Base-by-base conservation (phyloP, 2,113 vertebrate genomes). In the Rhipidura dahli region DNA sequence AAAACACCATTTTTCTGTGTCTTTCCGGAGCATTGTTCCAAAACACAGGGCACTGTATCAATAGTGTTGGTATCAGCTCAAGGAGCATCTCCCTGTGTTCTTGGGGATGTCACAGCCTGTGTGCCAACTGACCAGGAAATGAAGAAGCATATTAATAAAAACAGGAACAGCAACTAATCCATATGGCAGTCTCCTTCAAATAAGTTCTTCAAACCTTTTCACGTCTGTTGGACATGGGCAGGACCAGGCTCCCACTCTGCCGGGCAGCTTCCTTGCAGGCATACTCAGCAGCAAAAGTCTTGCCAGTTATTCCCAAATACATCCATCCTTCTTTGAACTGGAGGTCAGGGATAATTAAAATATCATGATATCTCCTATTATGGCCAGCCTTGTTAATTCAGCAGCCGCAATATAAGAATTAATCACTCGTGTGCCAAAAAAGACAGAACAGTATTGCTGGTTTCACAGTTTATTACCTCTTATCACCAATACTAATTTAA, bases 101-200 rank as follows among this genome's bases (percentile, higher is more conserved):
- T 64, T 1, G 0, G 1, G 24, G 14, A 18, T 79, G 66, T 42
- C 60, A 50, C 39, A 70, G 16, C 14, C 45, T 3, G 0, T 40
- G 19, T 50, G 20, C 8, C 71, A 61, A 33, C 28, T 54, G 59
- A 77, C 49, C 26, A 45, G 33, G 37, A 68, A 75, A 79, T 56
- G 4, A 71, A 75, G 15, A 23, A 77, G 8, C 4, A 30, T 7
- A 4, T 17, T 33, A 59, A 72, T n/a, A 44, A 60, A 79, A 83
- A 70, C 4, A 30, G 31, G 17, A 71, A 33, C 9, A 68, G 33
- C 92, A 92, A 66, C 2, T 30, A 78, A 70, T 23, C 8, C 26
- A 5, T 69, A 42, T 11, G 53, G 6, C 15, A 30, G 21, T 44
- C 19, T 86, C 16, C 44, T 86, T 77, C 71, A 49, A 60, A 50